phyloP scores from a whole-genome alignment of 2,888 invertebrate genomes.

The Cosmia pyralina region DNA sequence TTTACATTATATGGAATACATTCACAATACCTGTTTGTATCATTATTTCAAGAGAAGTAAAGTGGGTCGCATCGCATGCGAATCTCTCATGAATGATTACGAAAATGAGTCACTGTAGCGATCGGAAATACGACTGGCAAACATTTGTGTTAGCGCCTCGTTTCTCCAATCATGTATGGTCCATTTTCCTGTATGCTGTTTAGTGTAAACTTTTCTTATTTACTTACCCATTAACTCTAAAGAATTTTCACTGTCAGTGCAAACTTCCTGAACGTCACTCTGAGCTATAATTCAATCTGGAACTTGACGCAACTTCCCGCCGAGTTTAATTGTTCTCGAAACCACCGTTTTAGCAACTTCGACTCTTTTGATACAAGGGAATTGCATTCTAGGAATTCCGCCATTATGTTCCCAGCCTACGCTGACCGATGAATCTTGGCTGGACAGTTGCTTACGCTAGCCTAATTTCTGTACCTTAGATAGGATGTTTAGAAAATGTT shows the following conservation, averaged over 20 bases:
- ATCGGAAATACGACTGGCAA: conserved; percentile 37
- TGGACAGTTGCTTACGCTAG: conserved; percentile 68
- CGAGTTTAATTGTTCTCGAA: conserved; percentile 52
- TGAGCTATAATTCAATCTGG: conserved; percentile 4
- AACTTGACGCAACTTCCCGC: conserved; percentile 45
- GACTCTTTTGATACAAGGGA: conserved; percentile 54
- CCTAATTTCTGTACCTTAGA: conserved; percentile 59
- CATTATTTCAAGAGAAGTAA: conserved; percentile 30
- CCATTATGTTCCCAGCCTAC: conserved; percentile 51
- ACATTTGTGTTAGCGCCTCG: conserved; percentile 44
- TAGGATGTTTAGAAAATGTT: conserved; percentile 63
- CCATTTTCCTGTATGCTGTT: conserved; percentile 25
- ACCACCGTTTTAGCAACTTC: conserved; percentile 36
- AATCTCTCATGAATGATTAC: conserved; percentile 43
- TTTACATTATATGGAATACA: conserved; percentile 60
- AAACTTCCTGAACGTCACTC: conserved; percentile 1
- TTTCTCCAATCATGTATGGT: conserved; percentile 29
- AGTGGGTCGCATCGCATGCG: conserved; percentile 28
- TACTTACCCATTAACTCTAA: conserved; percentile 20
- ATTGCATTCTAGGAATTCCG: conserved; percentile 59
- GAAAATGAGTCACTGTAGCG: conserved; percentile 29
- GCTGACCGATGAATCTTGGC: conserved; percentile 67
- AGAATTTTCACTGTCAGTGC: conserved; percentile 1
- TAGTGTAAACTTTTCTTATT: conserved; percentile 23
- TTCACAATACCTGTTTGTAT: conserved; percentile 22